A percentile compares a stretch with the other conserved stretches of the same genome.
These are phyloP conservation scores for Harpagus bidentatus DNA, from an alignment of 2,113 vertebrate genomes.

Conservation along the genomic window DNA sequence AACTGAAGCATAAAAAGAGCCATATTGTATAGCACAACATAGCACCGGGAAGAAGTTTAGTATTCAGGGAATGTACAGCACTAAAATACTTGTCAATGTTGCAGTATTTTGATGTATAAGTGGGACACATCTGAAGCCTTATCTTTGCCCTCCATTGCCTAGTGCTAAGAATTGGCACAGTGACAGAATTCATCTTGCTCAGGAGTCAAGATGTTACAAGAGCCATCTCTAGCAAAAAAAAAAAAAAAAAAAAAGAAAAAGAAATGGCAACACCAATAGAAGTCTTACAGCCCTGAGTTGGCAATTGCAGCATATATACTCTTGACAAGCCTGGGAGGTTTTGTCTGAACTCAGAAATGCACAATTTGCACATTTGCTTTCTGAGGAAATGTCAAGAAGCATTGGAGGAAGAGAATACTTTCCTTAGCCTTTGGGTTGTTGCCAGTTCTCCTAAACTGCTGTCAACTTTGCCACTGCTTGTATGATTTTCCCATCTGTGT, in stretches of 20 bases:
- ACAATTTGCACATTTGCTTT: background rate
- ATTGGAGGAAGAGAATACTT: background rate
- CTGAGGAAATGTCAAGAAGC: conserved; percentile 8
- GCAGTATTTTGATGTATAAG: conserved; percentile 46
- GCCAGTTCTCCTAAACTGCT: conserved; percentile 2
- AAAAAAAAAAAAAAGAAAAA: no score
- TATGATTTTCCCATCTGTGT: conserved; percentile 11
- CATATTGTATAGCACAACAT: background rate
- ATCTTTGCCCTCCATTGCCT: conserved; percentile 37
- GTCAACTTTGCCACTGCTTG: background rate
- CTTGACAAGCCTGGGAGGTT: background rate
- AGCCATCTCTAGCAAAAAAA: background rate
- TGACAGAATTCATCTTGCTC: conserved; percentile 41
- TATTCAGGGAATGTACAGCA: background rate
- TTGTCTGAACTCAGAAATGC: conserved; percentile 3
- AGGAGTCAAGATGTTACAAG: conserved; percentile 21
- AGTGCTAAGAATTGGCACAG: background rate
- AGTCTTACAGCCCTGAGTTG: background rate
- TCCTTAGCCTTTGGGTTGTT: background rate
- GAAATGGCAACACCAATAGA: background rate
- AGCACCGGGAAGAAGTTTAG: background rate
- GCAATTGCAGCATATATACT: background rate
- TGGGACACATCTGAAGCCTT: conserved; percentile 44
- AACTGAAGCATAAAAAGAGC: background rate
- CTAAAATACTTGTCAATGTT: conserved; percentile 44